phyloP scores from a whole-genome alignment of 2,113 vertebrate species.

The Leucoraja erinaceus region DNA sequence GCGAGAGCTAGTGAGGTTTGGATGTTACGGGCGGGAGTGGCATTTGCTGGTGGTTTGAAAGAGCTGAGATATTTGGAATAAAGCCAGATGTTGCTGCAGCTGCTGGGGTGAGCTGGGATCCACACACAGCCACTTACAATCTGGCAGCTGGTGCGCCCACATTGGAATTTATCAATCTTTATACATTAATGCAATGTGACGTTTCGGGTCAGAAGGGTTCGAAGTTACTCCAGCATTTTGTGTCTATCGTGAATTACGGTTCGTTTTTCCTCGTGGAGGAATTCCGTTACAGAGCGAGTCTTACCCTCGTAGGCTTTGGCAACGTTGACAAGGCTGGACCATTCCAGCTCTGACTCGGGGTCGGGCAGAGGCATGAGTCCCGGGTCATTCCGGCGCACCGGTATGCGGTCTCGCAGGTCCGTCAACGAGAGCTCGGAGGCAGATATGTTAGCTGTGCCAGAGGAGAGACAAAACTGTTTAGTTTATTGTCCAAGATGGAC shows the following conservation, averaged over 20 bases:
- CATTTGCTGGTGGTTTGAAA: not conserved
- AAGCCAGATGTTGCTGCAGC: not conserved
- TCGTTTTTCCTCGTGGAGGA: not conserved
- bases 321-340: conserved; percentile 82
- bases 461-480: not conserved
- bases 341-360: conserved; percentile 75
- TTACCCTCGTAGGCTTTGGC: conserved; percentile 85
- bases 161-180: not conserved
- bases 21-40: not conserved
- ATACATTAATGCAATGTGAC: not conserved
- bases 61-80: not conserved
- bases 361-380: conserved; percentile 85
- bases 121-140: not conserved
- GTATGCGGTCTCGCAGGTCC: conserved; percentile 67
- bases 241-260: not conserved
- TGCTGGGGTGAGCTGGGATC: not conserved
- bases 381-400: conserved; percentile 64
- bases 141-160: not conserved
- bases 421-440: conserved; percentile 73
- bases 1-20: too few species aligned
- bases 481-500: too few species aligned
- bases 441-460: conserved; percentile 62
- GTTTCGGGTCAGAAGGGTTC: too few species aligned
- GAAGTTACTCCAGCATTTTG: too few species aligned
- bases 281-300: not conserved